These are phyloP conservation scores for Leptoteleia sp. DNA, from an alignment of 1,140 invertebrate genomes.

Conservation along the genomic window DNA sequence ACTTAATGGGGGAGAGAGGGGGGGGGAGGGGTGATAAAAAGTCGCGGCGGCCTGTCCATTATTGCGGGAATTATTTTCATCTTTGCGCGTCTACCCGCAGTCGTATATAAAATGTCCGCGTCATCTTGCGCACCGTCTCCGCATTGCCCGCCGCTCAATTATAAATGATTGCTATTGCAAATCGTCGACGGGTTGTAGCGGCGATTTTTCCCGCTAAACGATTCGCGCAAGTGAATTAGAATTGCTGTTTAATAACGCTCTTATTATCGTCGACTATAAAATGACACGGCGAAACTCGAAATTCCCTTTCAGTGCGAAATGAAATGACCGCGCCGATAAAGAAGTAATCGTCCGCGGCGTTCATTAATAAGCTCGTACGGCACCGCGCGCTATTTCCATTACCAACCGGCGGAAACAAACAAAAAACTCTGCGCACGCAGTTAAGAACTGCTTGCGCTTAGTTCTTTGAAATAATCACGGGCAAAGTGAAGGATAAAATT, in stretches of 20 bases:
- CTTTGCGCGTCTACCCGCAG: neutral
- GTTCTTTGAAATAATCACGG: no score
- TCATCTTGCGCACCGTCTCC: neutral
- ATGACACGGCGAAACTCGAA: neutral
- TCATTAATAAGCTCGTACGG: neutral
- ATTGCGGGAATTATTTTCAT: neutral
- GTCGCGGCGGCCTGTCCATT: neutral
- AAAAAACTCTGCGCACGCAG: no score
- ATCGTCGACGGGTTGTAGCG: no score
- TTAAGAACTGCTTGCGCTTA: no score
- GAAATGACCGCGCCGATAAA: neutral
- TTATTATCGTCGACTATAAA: neutral
- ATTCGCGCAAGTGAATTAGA: neutral
- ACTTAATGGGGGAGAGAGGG: no score
- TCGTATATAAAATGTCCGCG: neutral
- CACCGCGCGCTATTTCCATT: no score
- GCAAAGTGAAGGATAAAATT: no score
- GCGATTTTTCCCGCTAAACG: neutral
- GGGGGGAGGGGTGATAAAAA: no score
- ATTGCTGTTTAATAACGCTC: neutral
- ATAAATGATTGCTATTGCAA: slow-evolving; percentile 24
- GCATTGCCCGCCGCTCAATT: slow-evolving; percentile 3
- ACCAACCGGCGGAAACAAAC: no score
- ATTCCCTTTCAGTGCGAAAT: neutral
- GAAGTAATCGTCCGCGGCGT: neutral